Conservation (phyloP, 2,797 vertebrate species). For the Rhinatrema bivittatum region DNA sequence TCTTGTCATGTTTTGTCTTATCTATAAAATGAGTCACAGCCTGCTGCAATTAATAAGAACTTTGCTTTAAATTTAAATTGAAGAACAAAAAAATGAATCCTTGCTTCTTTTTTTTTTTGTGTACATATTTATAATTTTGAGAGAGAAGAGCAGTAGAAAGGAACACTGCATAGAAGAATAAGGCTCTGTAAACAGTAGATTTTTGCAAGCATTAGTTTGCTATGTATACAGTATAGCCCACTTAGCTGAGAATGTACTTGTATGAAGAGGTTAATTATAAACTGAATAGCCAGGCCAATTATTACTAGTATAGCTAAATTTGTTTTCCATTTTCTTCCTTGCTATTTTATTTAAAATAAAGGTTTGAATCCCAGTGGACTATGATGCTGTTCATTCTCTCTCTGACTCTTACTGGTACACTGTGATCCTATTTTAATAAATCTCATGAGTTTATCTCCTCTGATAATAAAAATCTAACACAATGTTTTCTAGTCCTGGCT, state of each 20-base stretch:
- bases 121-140: constrained; percentile 3
- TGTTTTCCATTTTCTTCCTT: constrained; percentile 11
- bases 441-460: constrained; percentile 41
- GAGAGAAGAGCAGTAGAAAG: constrained; percentile 19
- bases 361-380: constrained; percentile 23
- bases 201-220: constrained; percentile 10
- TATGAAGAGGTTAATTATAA: constrained; percentile 8
- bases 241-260: not conserved
- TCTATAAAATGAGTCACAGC: constrained; percentile 23
- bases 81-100: constrained; percentile 15
- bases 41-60: constrained; percentile 38
- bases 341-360: constrained; percentile 33
- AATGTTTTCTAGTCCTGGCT: constrained; percentile 31
- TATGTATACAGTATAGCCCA: not conserved
- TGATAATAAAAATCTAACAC: not conserved
- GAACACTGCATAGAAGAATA: not conserved
- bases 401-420: constrained; percentile 9
- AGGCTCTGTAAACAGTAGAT: constrained; percentile 1
- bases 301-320: not conserved
- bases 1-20: constrained; percentile 15
- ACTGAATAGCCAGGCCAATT: not conserved
- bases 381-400: constrained; percentile 10
- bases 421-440: constrained; percentile 30
- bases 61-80: constrained; percentile 5
- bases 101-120: not conserved